A percentile compares a stretch with the other conserved stretches of the same genome.
These are phyloP conservation scores for Lepidochitona cinerea DNA, from an alignment of 2,888 invertebrate genomes.

Conservation along the genomic window DNA sequence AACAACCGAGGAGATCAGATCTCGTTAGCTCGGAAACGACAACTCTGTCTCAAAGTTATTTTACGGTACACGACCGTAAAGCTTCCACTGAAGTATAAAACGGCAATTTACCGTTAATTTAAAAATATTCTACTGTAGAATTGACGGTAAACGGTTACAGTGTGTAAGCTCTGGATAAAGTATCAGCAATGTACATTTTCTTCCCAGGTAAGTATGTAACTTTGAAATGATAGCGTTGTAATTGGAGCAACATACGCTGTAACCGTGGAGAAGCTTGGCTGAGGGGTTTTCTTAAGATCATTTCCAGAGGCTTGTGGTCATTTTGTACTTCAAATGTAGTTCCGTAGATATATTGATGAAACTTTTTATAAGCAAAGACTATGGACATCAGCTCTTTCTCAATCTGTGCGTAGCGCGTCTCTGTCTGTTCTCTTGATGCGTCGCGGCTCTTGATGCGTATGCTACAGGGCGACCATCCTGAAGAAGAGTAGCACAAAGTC, in stretches of 20 bases:
- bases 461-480: conserved; percentile 30
- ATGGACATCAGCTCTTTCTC: conserved; percentile 32
- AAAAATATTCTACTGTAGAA: too few species aligned
- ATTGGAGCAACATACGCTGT: conserved; percentile 23
- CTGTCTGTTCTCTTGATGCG: too few species aligned
- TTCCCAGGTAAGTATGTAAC: conserved; percentile 29
- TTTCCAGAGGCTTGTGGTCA: conserved; percentile 34
- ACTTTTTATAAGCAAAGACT: conserved; percentile 25
- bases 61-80: too few species aligned
- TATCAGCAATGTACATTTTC: conserved; percentile 35
- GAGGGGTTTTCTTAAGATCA: conserved; percentile 17
- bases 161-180: conserved; percentile 31
- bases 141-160: too few species aligned
- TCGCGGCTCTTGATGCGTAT: conserved; percentile 33
- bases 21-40: too few species aligned
- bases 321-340: conserved; percentile 22
- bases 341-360: too few species aligned
- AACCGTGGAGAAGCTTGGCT: conserved; percentile 19
- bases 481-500: conserved; percentile 26
- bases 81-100: too few species aligned
- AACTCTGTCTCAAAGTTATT: too few species aligned
- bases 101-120: too few species aligned
- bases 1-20: too few species aligned
- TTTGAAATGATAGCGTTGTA: conserved; percentile 24
- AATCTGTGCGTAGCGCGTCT: conserved; percentile 35